phyloP scores from a whole-genome alignment of 2,888 invertebrate species.

The Cerceris ruficornis region DNA sequence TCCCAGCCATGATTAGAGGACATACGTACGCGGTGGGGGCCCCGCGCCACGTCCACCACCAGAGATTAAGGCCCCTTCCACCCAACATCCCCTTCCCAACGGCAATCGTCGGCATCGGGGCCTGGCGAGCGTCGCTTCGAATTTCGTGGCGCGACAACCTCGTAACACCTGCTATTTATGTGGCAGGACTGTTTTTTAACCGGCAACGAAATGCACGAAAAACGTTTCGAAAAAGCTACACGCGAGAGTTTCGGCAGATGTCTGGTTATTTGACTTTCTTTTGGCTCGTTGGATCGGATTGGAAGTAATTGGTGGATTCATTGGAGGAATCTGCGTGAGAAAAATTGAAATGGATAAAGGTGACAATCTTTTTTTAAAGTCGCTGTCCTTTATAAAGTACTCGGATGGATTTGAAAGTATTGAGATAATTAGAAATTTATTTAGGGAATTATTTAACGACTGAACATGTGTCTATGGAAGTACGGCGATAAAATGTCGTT shows the following conservation, averaged over 20 bases:
- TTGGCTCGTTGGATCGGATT: not conserved
- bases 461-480: too few species aligned
- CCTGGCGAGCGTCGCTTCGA: slow-evolving; percentile 25
- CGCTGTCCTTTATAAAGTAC: too few species aligned
- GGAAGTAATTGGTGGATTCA: not conserved
- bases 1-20: slow-evolving; percentile 77
- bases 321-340: not conserved
- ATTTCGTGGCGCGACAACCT: slow-evolving; percentile 46
- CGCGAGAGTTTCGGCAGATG: too few species aligned
- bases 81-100: slow-evolving; percentile 18
- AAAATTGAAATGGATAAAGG: too few species aligned
- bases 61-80: slow-evolving; percentile 63
- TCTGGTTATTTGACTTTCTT: not conserved
- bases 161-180: slow-evolving; percentile 55
- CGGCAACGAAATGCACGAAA: slow-evolving; percentile 6
- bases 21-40: slow-evolving; percentile 64
- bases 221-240: not conserved
- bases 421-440: too few species aligned
- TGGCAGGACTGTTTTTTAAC: slow-evolving; percentile 27
- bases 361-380: too few species aligned
- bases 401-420: too few species aligned
- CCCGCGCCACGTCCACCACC: slow-evolving; percentile 49
- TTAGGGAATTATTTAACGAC: too few species aligned
- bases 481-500: too few species aligned
- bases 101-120: slow-evolving; percentile 22